Evolutionary conservation across 2,888 invertebrate genomes (phyloP).

Genomic region (Eupithecia insigniata): DNA sequence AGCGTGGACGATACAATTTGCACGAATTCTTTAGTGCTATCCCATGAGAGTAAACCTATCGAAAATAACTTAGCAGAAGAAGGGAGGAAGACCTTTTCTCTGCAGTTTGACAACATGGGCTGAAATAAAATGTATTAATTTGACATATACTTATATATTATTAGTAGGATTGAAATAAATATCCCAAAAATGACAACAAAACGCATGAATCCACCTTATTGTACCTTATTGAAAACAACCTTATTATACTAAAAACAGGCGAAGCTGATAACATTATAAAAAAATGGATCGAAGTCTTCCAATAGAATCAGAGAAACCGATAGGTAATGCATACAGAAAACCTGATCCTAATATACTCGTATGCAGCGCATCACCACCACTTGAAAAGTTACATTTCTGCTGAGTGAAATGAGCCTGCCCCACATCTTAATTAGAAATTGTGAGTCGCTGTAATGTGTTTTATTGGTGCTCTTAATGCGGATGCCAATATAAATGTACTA

Average conservation of each 20-base stretch:
- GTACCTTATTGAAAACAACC: too few species aligned
- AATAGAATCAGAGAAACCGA: neutral
- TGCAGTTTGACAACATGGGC: too few species aligned
- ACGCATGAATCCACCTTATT: too few species aligned
- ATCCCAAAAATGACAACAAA: neutral
- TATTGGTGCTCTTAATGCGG: slow-evolving; percentile 60
- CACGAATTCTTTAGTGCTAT: neutral
- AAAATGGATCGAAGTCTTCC: neutral
- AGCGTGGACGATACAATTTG: neutral
- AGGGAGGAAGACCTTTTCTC: neutral
- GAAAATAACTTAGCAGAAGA: neutral
- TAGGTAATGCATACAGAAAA: neutral
- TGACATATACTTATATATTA: too few species aligned
- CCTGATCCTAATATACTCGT: neutral
- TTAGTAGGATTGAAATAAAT: too few species aligned
- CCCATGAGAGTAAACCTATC: neutral
- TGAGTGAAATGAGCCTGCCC: slow-evolving; percentile 25
- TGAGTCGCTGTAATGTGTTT: slow-evolving; percentile 58
- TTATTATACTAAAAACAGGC: too few species aligned
- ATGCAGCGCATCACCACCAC: neutral
- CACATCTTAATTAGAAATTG: slow-evolving; percentile 61
- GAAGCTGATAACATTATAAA: neutral
- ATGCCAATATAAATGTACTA: slow-evolving; percentile 50
- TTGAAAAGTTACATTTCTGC: slow-evolving; percentile 2
- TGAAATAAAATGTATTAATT: too few species aligned